These are phyloP conservation scores for Rhinolophus sinicus DNA, from an alignment of 2,113 vertebrate species.

Conservation along the genomic window DNA sequence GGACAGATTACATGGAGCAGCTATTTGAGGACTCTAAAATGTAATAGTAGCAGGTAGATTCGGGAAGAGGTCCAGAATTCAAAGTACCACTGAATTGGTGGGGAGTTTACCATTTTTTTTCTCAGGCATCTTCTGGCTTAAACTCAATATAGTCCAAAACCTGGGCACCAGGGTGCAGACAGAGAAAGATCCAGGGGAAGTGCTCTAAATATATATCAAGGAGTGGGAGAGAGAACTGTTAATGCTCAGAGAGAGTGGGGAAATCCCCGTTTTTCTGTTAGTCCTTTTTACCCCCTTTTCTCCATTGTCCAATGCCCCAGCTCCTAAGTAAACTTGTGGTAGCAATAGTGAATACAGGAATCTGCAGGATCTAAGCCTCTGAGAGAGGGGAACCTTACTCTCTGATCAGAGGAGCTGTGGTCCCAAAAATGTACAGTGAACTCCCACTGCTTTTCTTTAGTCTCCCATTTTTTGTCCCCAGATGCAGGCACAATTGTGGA, in stretches of 20 bases:
- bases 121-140: not conserved
- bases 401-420: too few relatives aligned
- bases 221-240: not conserved
- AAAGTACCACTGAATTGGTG: not conserved
- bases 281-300: too few relatives aligned
- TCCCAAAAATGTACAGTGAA: too few relatives aligned
- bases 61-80: not conserved
- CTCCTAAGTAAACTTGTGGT: too few relatives aligned
- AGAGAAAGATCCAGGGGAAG: not conserved
- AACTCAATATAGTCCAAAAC: not conserved
- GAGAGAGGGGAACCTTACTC: too few relatives aligned
- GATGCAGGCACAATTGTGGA: too few relatives aligned
- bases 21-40: not conserved
- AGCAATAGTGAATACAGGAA: too few relatives aligned
- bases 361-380: too few relatives aligned
- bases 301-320: too few relatives aligned
- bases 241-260: not conserved
- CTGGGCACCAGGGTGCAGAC: not conserved
- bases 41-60: not conserved
- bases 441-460: too few relatives aligned
- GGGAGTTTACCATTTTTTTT: not conserved
- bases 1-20: not conserved
- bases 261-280: not conserved
- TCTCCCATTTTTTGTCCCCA: too few relatives aligned
- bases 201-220: not conserved